phyloP scores from a whole-genome alignment of 92 coral and sea anemone species.

The Palythoa heliodiscus region DNA sequence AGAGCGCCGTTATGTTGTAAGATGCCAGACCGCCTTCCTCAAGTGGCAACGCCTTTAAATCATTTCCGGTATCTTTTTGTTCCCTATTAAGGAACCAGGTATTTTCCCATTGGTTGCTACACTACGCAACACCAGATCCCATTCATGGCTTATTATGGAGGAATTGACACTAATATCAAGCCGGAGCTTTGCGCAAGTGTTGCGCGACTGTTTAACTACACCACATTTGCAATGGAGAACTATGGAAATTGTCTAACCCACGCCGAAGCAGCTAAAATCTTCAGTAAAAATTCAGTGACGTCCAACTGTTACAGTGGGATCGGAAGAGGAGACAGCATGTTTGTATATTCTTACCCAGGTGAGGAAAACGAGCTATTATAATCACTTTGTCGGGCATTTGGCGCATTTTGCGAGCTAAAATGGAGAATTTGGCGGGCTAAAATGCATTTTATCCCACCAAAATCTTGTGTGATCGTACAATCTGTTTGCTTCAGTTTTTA shows the following conservation, averaged over 20 bases:
- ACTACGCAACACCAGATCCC: not conserved
- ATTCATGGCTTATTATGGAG: not conserved
- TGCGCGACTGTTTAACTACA: not conserved
- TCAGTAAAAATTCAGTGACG: not conserved
- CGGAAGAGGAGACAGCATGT: not conserved
- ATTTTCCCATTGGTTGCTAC: not conserved
- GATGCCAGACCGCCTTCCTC: not conserved
- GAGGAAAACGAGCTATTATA: not conserved
- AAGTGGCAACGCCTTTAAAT: not conserved
- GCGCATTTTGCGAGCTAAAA: no score
- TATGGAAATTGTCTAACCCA: conserved; percentile 13
- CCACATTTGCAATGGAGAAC: conserved; percentile 6
- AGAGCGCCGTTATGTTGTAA: no score
- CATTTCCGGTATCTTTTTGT: not conserved
- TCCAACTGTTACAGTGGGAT: not conserved
- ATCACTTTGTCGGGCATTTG: no score
- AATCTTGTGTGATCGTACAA: no score
- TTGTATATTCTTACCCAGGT: conserved; percentile 26
- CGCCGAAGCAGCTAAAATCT: conserved; percentile 1
- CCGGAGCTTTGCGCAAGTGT: not conserved
- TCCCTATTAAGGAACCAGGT: not conserved
- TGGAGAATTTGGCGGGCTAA: no score
- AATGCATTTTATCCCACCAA: no score
- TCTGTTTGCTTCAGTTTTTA: no score
- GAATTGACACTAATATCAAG: not conserved